phyloP scores from a whole-genome alignment of 2,888 invertebrate species.

The Nematopogon swammerdamellus region DNA sequence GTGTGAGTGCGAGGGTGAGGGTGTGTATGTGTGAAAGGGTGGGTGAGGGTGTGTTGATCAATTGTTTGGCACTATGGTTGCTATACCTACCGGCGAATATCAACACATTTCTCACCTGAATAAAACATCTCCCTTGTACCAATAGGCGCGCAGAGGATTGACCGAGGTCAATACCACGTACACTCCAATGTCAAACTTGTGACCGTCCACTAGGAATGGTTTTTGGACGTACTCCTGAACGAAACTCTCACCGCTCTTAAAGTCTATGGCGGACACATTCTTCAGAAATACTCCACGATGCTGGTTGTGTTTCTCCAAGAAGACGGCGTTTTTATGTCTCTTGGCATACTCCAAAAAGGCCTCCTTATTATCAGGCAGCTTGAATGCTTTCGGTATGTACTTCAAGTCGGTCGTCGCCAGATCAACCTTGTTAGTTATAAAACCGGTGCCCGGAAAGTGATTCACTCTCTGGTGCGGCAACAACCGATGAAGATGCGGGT shows the following conservation, averaged over 20 bases:
- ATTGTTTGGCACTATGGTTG: no score
- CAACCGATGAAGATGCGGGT: conserved; percentile 51
- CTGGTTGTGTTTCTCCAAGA: conserved; percentile 90
- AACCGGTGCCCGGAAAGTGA: conserved; percentile 93
- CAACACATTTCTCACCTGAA: conserved; percentile 60
- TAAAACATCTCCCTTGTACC: conserved; percentile 84
- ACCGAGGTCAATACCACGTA: conserved; percentile 90
- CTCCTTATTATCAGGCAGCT: conserved; percentile 72
- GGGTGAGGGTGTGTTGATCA: no score
- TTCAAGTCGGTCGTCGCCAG: conserved; percentile 75
- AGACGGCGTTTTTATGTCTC: conserved; percentile 65
- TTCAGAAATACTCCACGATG: conserved; percentile 85
- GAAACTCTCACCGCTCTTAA: conserved; percentile 71
- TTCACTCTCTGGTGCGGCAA: conserved; percentile 79
- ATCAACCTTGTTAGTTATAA: conserved; percentile 86
- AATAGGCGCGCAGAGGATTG: conserved; percentile 85
- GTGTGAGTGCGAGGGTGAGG: no score
- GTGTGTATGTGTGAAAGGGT: no score
- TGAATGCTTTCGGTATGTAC: conserved; percentile 86
- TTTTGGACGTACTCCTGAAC: conserved; percentile 88
- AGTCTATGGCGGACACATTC: conserved; percentile 66
- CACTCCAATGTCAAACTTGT: conserved; percentile 96
- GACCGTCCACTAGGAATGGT: conserved; percentile 86
- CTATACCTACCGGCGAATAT: no score
- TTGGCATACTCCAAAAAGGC: conserved; percentile 66